Percentiles rank a stretch among this genome's conserved stretches.
Evolutionary conservation across 2,113 vertebrate genomes (phyloP).

Genomic region (Chionomys nivalis): DNA sequence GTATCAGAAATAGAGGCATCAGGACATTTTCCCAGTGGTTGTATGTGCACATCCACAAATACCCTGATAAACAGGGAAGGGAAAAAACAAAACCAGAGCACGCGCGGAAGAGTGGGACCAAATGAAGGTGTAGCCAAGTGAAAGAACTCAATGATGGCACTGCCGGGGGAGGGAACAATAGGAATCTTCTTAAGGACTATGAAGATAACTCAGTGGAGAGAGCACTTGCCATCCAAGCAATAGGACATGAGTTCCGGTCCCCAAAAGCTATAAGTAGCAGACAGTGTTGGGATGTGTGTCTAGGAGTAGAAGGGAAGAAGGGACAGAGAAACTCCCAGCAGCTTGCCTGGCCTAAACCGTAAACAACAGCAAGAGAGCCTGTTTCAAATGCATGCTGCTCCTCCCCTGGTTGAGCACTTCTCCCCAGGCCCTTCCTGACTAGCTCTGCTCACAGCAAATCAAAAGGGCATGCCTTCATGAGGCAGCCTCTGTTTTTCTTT

Average conservation of each 20-base stretch:
- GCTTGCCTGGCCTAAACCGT: not conserved
- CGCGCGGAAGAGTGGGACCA: not conserved
- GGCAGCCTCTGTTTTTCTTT: conserved; percentile 38
- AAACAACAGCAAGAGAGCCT: not conserved
- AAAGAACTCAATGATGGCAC: not conserved
- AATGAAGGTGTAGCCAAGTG: not conserved
- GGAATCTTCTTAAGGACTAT: not conserved
- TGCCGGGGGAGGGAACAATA: too few species aligned
- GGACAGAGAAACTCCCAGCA: too few species aligned
- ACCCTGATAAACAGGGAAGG: not conserved
- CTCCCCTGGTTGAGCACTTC: not conserved
- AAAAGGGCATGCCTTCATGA: conserved; percentile 14
- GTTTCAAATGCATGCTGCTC: not conserved
- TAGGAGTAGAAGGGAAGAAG: too few species aligned
- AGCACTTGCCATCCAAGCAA: not conserved
- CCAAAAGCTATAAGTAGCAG: not conserved
- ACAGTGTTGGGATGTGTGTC: not conserved
- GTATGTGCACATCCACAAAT: not conserved
- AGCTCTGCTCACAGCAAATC: conserved; percentile 42
- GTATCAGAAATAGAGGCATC: not conserved
- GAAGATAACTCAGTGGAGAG: not conserved
- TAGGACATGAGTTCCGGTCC: too few species aligned
- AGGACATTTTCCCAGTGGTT: not conserved
- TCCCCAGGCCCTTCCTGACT: not conserved
- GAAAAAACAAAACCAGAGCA: not conserved